Base-by-base conservation (phyloP, 2,797 vertebrate species). In the Smutsia temminckii region DNA sequence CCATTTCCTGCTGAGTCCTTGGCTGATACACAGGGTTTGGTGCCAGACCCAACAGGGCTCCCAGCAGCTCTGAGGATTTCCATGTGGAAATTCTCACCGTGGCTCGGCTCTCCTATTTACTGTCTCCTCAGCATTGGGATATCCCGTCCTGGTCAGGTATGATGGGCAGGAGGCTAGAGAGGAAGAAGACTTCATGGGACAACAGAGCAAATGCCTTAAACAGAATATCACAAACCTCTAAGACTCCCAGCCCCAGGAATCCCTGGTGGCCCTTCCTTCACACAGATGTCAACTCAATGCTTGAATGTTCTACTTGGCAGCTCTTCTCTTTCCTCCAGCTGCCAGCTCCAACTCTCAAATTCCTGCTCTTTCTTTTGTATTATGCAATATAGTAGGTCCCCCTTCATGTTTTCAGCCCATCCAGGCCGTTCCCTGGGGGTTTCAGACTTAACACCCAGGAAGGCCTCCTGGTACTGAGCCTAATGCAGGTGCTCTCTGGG, bases 1-100 rank as follows among this genome's bases (percentile, higher is more conserved):
- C 80, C 18, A 6, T 57, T 91, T 91, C 63, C 72, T 66, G 77
- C 64, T 66, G 72, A 46, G 18, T 18, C 53, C 74, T 78, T 32
- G 46, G n/a, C 51, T 53, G 66, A 57, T 13, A 29, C 1, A 32
- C 63, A 14, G 7, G 93, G 51, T 32, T 8, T 5, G 42, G 55
- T 11, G 32, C 46, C 16, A 78, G 87, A 42, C 27, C 13, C 29
- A 27, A 2, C 0, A 11, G 59, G 0, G 46, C 49, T 53, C n/a
- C 40, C 7, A 0, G 57, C 49, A 29, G 72, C 21, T 64, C 49
- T 42, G 40, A 75, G 89, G 18, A 14, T 9, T 55, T 53, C 61
- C 53, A 20, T 25, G 32, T 0, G 7, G 63, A 72, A 77, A 80
- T 25, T 12, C 46, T 46, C 63, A 49, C 17, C 8, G 14, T 16